Base-by-base conservation (phyloP, 1,140 invertebrate species). In the Melanaphis sacchari region DNA sequence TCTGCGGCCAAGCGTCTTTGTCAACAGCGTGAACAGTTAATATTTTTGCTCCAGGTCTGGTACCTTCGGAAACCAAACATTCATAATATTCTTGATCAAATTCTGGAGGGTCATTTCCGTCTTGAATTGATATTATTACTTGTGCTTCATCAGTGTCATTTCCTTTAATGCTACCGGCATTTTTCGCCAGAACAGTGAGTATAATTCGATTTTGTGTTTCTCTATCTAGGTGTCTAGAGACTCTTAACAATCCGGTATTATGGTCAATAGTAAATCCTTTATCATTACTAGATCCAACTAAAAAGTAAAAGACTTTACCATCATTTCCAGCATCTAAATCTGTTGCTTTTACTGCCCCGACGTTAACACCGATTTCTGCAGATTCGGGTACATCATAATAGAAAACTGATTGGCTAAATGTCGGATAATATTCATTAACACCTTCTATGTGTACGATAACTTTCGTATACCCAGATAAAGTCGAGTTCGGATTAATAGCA, bases 121-220 rank as follows among this genome's bases (percentile, higher is more conserved):
- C 98, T 96, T 99, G 98, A 92, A 99, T 98, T 2, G 97, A 97
- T 93, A 99, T 97, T 46, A 98, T 98, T 0, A 99, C 97, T 95
- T 98, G 98, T 9, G 98, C 98, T 95, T 98, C 98, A 95, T 99
- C 98, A 0, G 98, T 99, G 94, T 99, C 98, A 95, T 99, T 99
- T 21, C 98, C 98, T 81, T 97, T 96, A 94, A 99, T 98, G 46
- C 98, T 98, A 21, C 98, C 98, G 84, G 96, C 96, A 95, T 99
- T 99, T 95, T 99, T 99, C 0, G 98, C 98, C 96, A 99, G 96
- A 0, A 99, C 98, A 0, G 98, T 98, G 11, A 99, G 95, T 1
- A 98, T 97, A 6, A 98, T 98, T 93, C 98, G 96, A 95, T 98
- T 98, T 95, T 99, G 98, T 0, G 98, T 98, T 95, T 99, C 98